Percentiles rank a stretch among this genome's conserved stretches.
Conservation (phyloP, 2,797 vertebrate genomes). For the Harpagifer antarcticus region DNA sequence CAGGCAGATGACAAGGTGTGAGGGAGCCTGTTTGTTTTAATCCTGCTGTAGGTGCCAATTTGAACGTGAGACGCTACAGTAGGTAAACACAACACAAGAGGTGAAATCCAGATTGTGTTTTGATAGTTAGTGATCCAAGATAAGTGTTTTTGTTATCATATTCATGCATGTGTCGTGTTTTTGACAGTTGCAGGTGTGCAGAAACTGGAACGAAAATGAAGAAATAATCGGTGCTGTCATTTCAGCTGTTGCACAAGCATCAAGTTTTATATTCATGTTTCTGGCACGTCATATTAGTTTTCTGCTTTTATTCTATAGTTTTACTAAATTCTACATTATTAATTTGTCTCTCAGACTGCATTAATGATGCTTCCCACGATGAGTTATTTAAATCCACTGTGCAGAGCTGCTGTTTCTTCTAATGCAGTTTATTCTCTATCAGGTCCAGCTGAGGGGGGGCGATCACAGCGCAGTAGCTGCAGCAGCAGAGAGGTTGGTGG, state of each 20-base stretch:
- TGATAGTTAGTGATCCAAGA: neutral
- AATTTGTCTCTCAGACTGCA: neutral
- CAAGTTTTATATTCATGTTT: constrained; percentile 2
- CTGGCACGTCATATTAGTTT: neutral
- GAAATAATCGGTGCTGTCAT: neutral
- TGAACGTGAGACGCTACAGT: constrained; percentile 39
- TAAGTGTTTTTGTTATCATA: neutral
- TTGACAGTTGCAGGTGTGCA: constrained; percentile 4
- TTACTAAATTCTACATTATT: constrained; percentile 5
- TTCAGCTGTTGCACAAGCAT: constrained; percentile 16
- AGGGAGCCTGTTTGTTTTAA: constrained; percentile 78
- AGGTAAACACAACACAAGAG: constrained; percentile 48
- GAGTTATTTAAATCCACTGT: constrained; percentile 21
- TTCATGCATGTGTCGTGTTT: constrained; percentile 9
- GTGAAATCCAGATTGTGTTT: neutral
- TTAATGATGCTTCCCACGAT: constrained; percentile 10
- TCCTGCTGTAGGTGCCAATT: constrained; percentile 67
- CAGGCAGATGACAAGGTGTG: constrained; percentile 84
- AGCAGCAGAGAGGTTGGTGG: constrained; percentile 61
- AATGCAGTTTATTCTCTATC: constrained; percentile 22
- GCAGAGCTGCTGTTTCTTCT: constrained; percentile 27
- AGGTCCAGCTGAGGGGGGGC: constrained; percentile 45
- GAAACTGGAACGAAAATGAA: neutral
- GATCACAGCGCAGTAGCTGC: constrained; percentile 33
- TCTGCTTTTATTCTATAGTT: neutral